Base-by-base conservation (phyloP, 2,113 vertebrate species). In the Erpornis zantholeuca region DNA sequence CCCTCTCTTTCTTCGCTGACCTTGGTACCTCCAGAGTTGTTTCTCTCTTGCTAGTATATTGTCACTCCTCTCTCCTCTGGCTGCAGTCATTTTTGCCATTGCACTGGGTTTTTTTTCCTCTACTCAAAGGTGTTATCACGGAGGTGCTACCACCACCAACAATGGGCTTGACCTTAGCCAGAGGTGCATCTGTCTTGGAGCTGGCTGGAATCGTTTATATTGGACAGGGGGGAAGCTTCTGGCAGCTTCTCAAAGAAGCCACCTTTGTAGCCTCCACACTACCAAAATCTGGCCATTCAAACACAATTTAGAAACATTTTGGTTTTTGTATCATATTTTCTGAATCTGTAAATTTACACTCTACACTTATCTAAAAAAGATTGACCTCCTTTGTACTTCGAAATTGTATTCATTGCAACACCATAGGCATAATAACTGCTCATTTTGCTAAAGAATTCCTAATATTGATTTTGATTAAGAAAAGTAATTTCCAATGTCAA, bases 81-180 rank as follows among this genome's bases (percentile, higher is more conserved):
- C 45, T 59, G 28, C 23, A n/a, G 15, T 7, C 1, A 1, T 13
- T 64, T 25, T 15, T 75, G 23, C 15, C 38, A 10, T 38, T 59
- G 18, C 19, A 38, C 12, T 38, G 12, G 9, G 2, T 2, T 1
- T 28, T 16, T 19, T 42, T 23, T 42, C 25, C 5, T 8, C 17
- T 59, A 53, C 38, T 59, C 38, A 40, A 12, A 28, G 7, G 3
- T n/a, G n/a, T 59, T 60, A 23, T 38, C 10, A 17, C 45, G 35
- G 38, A 38, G 38, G 24, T 16, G 7, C 13, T 25, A 2, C 13
- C 27, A 52, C 28, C 21, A 44, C 31, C 6, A 3, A 0, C 0
- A 0, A 16, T 31, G 36, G 20, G 20, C 21, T 35, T 9, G 8
- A 12, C 16, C 44, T 57, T 38, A 36, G 28, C 44, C 59, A 45